A percentile compares a stretch with the other conserved stretches of the same genome.
Conservation (phyloP, 2,888 invertebrate genomes). For the Rhyacophila evoluta region DNA sequence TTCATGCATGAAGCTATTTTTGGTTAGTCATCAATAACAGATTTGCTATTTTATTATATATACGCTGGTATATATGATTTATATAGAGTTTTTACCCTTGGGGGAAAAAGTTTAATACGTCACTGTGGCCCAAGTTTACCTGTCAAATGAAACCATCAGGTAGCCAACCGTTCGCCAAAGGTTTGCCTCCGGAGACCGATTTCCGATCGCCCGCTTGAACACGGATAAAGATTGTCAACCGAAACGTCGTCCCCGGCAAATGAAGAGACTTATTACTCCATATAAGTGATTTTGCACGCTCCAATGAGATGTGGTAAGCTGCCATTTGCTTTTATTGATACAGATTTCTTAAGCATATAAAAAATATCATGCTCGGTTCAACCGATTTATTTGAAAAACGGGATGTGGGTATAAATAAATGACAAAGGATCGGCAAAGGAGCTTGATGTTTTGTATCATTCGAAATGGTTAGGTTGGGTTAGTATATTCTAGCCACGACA, state of each 20-base stretch:
- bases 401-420: not conserved
- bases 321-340: conserved; percentile 7
- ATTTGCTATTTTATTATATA: too few species aligned
- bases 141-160: not conserved
- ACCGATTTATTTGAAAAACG: too few species aligned
- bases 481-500: too few species aligned
- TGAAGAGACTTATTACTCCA: not conserved
- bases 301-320: conserved; percentile 17
- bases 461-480: too few species aligned
- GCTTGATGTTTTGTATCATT: not conserved
- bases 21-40: too few species aligned
- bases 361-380: not conserved
- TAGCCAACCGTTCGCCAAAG: not conserved
- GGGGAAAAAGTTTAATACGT: too few species aligned
- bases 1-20: too few species aligned
- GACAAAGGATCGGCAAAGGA: not conserved
- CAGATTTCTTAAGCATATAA: not conserved
- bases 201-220: not conserved
- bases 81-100: too few species aligned
- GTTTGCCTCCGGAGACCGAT: conserved; percentile 21
- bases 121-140: too few species aligned
- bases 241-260: conserved; percentile 13
- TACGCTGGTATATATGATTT: too few species aligned
- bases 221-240: conserved; percentile 30
- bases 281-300: conserved; percentile 27